These are phyloP conservation scores for Nyctibius grandis DNA, from an alignment of 2,797 vertebrate genomes.

Conservation along the genomic window DNA sequence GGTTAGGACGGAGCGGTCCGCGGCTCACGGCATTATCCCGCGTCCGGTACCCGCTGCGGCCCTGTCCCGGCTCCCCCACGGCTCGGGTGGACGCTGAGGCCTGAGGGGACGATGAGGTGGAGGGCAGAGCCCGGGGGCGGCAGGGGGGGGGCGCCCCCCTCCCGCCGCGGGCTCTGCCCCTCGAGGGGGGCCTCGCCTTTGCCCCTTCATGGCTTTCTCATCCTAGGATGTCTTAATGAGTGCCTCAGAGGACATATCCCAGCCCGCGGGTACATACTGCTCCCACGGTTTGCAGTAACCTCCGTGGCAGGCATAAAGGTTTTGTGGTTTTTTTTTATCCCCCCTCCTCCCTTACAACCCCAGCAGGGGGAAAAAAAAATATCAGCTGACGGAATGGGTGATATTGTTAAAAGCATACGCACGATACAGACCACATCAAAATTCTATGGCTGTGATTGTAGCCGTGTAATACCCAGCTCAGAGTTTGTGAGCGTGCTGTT, in stretches of 20 bases:
- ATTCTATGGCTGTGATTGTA: not conserved
- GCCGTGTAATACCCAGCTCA: not conserved
- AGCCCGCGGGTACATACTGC: not conserved
- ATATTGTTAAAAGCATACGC: not conserved
- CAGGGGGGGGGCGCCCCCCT: not conserved
- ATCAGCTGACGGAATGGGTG: not conserved
- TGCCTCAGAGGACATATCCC: not conserved
- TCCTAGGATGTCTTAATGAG: not conserved
- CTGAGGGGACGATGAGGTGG: too few species aligned
- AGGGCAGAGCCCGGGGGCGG: not conserved
- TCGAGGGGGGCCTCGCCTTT: not conserved
- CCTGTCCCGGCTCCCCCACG: too few species aligned
- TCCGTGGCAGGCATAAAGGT: not conserved
- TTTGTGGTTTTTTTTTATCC: not conserved
- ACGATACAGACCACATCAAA: not conserved
- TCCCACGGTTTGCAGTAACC: not conserved
- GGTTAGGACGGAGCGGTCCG: constrained; percentile 66
- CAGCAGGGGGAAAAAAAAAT: not conserved
- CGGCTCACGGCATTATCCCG: too few species aligned
- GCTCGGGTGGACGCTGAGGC: too few species aligned
- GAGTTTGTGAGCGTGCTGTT: not conserved
- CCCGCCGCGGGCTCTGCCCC: not conserved
- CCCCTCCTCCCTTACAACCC: not conserved
- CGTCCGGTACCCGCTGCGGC: not conserved
- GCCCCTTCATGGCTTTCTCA: not conserved